Evolutionary conservation across 1,140 invertebrate genomes (phyloP), one percentile per base, ranked within the genome.

Genomic region (Sycophila sp.): DNA sequence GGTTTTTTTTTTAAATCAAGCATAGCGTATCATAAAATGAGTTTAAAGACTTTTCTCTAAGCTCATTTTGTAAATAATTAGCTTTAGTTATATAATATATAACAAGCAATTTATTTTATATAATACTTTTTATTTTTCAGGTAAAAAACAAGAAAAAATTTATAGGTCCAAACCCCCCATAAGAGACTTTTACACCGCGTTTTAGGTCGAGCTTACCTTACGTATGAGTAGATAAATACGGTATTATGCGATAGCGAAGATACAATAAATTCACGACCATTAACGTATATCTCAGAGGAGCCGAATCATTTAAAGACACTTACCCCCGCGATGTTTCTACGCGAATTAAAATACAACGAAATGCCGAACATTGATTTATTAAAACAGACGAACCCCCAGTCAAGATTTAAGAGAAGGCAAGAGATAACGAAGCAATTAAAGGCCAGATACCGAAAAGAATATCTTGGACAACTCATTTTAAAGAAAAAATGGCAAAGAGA

Each of bases 141-240:
- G n/a, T n/a, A n/a, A n/a, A n/a, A n/a, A n/a, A n/a, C n/a, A n/a
- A 63, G 38, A 73, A 45, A 86, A 85, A 28, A 47, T 76, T 15
- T 86, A 82, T 80, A 74, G 76, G 17, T 85, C 87, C 71, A 85
- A 83, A 73, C 83, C 83, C 1, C 81, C 85, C 7, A 69, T 75
- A 8, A 78, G 83, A 13, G 56, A 17, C 69, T 77, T 3, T 60
- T 81, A 24, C 36, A 71, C 24, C 75, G 73, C 69, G 69, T 74
- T 34, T 62, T 83, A 3, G 74, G 74, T 30, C 71, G 71, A 49
- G 71, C 78, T 17, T 72, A 42, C 42, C 59, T 85, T 26, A 71
- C 62, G 32, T 76, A 73, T 55, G 79, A 83, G n/a, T n/a, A n/a
- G n/a, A 60, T 84, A 55, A 10, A 7, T 19, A 84, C 77, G 1